Evolutionary conservation across 2,888 invertebrate species (phyloP), one percentile per base, ranked within the genome.

Genomic region (Seira sanloemensis): DNA sequence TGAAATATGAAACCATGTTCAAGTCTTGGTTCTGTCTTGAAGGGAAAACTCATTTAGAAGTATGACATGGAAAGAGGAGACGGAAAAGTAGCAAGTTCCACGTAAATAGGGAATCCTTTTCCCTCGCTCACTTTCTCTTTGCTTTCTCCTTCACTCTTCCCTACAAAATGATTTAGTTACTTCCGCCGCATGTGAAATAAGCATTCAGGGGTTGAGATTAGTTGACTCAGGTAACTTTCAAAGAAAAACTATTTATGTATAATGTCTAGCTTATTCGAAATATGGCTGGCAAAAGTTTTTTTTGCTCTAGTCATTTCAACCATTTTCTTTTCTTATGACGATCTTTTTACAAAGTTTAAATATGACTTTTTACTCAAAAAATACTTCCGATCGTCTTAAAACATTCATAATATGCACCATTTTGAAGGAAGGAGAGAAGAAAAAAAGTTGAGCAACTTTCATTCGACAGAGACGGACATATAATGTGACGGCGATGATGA

Each of bases 101-200:
- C 37, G 37, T 37, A 37, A 37, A 37, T 37, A 4, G 4, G 37
- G 37, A n/a, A n/a, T n/a, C n/a, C n/a, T n/a, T n/a, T n/a, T n/a
- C n/a, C n/a, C n/a, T n/a, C n/a, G n/a, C n/a, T n/a, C n/a, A n/a
- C n/a, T 37, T 37, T 37, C 37, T 12, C 37, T 37, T 7, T 37
- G 4, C 37, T 12, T 12, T 37, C 37, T 37, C 37, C 12, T 37
- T 37, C 37, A 72, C 37, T 72, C 66, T 72, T 72, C 71, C 66
- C 72, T 65, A 19, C 58, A 72, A 78, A 78, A 78, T 72, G 78
- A 72, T 78, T 78, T 72, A 78, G 72, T 72, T 78, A 71, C 78
- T 68, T 27, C 71, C 37, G 46, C 68, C 72, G 78, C 72, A 72
- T 78, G 78, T 69, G 78, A 78, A 78, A 71, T 62, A 72, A 71